Percentiles rank a stretch among this genome's conserved stretches.
Evolutionary conservation across 2,888 invertebrate genomes (phyloP).

Genomic region (Harpagoxenus sublaevis): DNA sequence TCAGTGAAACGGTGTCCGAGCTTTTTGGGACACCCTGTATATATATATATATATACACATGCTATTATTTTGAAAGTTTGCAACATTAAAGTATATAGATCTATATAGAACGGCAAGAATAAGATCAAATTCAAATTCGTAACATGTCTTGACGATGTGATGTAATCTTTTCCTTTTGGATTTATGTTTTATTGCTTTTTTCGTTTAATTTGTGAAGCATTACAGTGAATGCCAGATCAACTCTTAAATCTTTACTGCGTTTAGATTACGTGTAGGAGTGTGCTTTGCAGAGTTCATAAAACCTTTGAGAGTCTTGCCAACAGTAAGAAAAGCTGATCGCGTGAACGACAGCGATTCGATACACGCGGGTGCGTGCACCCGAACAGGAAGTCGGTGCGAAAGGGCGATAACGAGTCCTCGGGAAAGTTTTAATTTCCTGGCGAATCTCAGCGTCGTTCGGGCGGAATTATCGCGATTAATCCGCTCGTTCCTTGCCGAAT

Average conservation of each 20-base stretch:
- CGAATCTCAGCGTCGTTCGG: constrained; percentile 37
- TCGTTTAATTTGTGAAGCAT: not conserved
- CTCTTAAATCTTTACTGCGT: not conserved
- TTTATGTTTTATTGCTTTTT: not conserved
- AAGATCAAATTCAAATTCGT: not conserved
- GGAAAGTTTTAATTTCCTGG: constrained; percentile 69
- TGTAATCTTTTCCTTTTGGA: not conserved
- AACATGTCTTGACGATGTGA: not conserved
- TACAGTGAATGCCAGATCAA: not conserved
- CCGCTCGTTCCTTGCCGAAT: constrained; percentile 44
- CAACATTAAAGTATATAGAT: too few species aligned
- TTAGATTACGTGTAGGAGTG: not conserved
- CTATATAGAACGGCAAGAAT: not conserved
- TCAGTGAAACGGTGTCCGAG: too few species aligned
- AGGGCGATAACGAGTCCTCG: constrained; percentile 51
- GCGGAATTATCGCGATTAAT: constrained; percentile 45
- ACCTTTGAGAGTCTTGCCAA: not conserved
- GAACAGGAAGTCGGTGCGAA: constrained; percentile 68
- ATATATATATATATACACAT: too few species aligned
- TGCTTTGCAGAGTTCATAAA: not conserved
- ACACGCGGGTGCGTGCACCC: constrained; percentile 61
- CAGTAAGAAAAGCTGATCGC: constrained; percentile 63
- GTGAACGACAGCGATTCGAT: constrained; percentile 68
- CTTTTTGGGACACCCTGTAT: too few species aligned
- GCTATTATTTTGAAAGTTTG: too few species aligned